Evolutionary conservation across 1,140 invertebrate genomes (phyloP).

Genomic region (Drosophila varians): DNA sequence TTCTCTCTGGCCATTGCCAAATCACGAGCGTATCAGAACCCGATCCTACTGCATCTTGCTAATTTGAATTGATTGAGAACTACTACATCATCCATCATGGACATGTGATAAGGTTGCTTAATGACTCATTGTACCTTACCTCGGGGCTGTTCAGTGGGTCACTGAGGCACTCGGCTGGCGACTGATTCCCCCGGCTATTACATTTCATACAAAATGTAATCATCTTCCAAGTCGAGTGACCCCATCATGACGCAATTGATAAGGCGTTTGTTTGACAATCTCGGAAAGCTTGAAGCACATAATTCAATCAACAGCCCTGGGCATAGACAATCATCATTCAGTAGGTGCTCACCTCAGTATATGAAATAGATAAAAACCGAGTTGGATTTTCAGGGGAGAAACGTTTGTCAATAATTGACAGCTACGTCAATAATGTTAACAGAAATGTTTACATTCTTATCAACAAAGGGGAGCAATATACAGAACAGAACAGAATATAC

Average conservation of each 20-base stretch:
- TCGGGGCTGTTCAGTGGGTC: constrained; percentile 24
- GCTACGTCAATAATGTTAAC: constrained; percentile 70
- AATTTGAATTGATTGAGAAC: constrained; percentile 63
- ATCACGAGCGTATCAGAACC: constrained; percentile 45
- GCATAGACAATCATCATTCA: constrained; percentile 27
- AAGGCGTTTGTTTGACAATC: constrained; percentile 33
- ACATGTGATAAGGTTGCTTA: constrained; percentile 46
- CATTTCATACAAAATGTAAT: constrained; percentile 32
- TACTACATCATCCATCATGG: constrained; percentile 8
- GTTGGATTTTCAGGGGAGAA: constrained; percentile 17
- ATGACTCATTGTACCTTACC: constrained; percentile 48
- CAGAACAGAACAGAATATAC: constrained; percentile 21
- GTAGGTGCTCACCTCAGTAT: constrained; percentile 24
- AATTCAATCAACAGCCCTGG: constrained; percentile 42
- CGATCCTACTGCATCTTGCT: constrained; percentile 48
- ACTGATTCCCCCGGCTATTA: constrained; percentile 34
- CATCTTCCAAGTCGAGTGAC: constrained; percentile 3
- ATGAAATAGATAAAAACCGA: constrained; percentile 21
- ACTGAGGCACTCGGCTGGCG: constrained; percentile 25
- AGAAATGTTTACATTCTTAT: constrained; percentile 52
- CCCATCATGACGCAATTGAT: constrained; percentile 66
- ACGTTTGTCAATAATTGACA: constrained; percentile 77
- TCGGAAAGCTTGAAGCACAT: constrained; percentile 11
- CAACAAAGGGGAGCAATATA: constrained; percentile 17
- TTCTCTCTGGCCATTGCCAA: constrained; percentile 18